Base-by-base conservation (phyloP, 1,140 invertebrate species). In the Lepidotrigona ventralis region DNA sequence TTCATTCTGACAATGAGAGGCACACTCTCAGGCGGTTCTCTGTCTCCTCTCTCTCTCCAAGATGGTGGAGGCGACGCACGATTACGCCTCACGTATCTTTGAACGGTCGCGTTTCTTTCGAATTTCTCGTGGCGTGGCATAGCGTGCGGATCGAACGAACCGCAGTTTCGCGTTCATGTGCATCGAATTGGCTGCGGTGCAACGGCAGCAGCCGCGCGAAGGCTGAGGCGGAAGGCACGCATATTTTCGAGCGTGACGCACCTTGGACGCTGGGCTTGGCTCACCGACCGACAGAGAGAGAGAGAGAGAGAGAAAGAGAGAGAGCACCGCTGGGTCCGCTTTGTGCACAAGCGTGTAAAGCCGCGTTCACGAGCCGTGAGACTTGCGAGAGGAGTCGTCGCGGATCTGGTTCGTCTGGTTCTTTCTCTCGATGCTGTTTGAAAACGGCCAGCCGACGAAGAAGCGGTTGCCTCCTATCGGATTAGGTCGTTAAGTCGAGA, bases 191-290 rank as follows among this genome's bases (percentile, higher is more conserved):
- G 81, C 54, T 19, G 72, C 63, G 60, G 71, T 73, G 39, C 54
- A 46, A 60, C 56, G 19, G 56, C 33, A 33, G 33, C 33, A 58
- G 54, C 73, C 33, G 26, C 33, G 26, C 81, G 58, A 75, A 87
- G 86, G 79, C 80, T 63, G 86, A 87, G 79, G 85, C 87, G 88
- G 87, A 89, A 87, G 77, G 84, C 81, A 85, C 86, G 88, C 89
- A 91, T 90, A 91, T 91, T 91, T 91, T 85, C 88, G 85, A 90
- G 86, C 90, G 90, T 91, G 90, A 91, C 89, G 88, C 88, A 89
- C 88, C 88, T 89, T 85, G 85, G 81, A 76, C 88, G 85, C 88
- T 89, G 88, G 85, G 88, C 86, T 89, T 87, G 88, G 88, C 85
- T 89, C 79, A 29, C 74, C 54, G 63, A 51, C 66, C 74, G 46